These are phyloP conservation scores for Eulacestoma nigropectus DNA, from an alignment of 2,113 vertebrate genomes.

Conservation along the genomic window DNA sequence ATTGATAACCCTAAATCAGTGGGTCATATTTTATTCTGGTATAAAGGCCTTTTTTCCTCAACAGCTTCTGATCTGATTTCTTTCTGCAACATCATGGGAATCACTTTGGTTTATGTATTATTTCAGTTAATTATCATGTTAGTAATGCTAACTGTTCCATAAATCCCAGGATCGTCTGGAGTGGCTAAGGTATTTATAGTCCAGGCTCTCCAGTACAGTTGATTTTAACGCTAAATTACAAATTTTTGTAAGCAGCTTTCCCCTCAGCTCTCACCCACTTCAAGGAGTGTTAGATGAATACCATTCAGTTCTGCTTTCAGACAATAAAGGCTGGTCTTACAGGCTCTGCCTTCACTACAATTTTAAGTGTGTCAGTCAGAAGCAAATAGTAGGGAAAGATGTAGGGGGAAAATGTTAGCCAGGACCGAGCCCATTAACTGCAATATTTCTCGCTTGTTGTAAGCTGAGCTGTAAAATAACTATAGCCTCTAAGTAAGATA, in stretches of 20 bases:
- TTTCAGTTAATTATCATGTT: neutral
- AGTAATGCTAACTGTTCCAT: neutral
- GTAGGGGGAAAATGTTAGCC: neutral
- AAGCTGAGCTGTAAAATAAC: neutral
- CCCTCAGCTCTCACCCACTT: neutral
- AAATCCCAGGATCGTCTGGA: neutral
- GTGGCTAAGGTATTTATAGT: neutral
- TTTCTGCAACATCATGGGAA: neutral
- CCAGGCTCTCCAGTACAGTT: neutral
- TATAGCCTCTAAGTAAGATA: neutral
- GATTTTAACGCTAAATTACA: neutral
- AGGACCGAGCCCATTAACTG: neutral
- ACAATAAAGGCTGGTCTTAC: conserved; percentile 1
- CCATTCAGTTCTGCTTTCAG: neutral
- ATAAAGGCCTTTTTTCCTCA: neutral
- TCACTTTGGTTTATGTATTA: neutral
- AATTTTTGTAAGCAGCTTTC: conserved; percentile 25
- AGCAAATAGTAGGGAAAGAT: neutral
- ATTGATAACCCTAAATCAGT: neutral
- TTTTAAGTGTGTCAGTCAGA: conserved; percentile 16
- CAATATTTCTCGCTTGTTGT: neutral
- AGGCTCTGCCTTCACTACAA: conserved; percentile 16
- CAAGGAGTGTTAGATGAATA: neutral
- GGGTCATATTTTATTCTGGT: neutral
- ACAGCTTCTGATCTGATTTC: neutral